A percentile compares a stretch with the other conserved stretches of the same genome.
phyloP scores from a whole-genome alignment of 1,140 invertebrate genomes.

The Anoplolepis gracilipes region DNA sequence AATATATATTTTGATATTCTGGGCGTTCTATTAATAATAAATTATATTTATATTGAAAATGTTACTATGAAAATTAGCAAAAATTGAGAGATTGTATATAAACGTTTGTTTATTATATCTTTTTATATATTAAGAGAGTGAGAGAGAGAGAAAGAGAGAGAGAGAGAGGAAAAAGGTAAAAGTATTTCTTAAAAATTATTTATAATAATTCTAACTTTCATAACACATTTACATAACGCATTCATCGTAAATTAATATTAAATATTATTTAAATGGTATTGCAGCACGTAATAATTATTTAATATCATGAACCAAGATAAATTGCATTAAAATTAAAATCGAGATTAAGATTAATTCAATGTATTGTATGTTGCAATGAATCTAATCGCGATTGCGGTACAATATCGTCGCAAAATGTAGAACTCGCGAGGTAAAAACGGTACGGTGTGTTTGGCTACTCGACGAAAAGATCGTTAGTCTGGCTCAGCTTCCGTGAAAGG shows the following conservation, averaged over 20 bases:
- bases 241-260: neutral
- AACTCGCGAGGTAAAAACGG: neutral
- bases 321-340: neutral
- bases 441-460: neutral
- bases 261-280: neutral
- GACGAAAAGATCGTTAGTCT: constrained; percentile 51
- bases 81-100: neutral
- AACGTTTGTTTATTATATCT: neutral
- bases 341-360: neutral
- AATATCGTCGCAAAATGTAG: neutral
- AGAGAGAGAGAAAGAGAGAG: no score
- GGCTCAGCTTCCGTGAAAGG: constrained; percentile 45
- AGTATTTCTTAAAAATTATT: no score
- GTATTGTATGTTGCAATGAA: neutral
- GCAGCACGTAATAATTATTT: neutral
- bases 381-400: neutral
- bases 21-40: neutral
- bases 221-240: neutral
- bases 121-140: neutral
- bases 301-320: neutral
- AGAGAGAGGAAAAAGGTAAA: neutral
- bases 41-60: neutral
- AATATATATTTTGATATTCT: neutral
- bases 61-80: neutral
- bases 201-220: no score